Percentiles rank a stretch among this genome's conserved stretches.
Evolutionary conservation across 1,140 invertebrate genomes (phyloP).

Genomic region (Spodoptera litura): DNA sequence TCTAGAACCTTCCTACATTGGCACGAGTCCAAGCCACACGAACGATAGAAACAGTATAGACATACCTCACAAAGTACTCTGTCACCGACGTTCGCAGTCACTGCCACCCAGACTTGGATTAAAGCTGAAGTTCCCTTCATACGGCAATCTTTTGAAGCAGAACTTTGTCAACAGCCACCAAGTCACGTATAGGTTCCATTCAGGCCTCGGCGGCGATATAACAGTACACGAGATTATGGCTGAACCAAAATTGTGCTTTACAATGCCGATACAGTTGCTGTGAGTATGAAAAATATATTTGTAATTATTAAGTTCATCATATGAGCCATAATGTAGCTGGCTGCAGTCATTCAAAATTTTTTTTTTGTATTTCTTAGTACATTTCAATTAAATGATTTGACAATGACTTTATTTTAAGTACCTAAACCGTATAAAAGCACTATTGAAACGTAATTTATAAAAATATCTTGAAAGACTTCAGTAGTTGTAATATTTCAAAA

Average conservation of each 20-base stretch:
- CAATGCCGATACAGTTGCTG: constrained; percentile 95
- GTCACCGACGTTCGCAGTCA: constrained; percentile 94
- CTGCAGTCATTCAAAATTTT: too few relatives aligned
- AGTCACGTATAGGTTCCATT: constrained; percentile 96
- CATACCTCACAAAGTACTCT: constrained; percentile 84
- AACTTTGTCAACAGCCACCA: constrained; percentile 92
- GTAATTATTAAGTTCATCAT: too few relatives aligned
- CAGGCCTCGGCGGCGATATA: constrained; percentile 95
- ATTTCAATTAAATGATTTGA: too few relatives aligned
- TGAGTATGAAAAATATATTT: constrained; percentile 86
- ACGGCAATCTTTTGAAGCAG: constrained; percentile 85
- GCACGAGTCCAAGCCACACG: constrained; percentile 90
- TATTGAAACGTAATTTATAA: too few relatives aligned
- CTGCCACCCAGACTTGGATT: constrained; percentile 92
- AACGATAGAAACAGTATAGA: constrained; percentile 76
- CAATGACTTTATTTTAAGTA: too few relatives aligned
- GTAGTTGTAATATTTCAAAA: too few relatives aligned
- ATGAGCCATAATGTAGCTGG: too few relatives aligned
- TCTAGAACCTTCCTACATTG: constrained; percentile 91
- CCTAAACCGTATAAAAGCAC: too few relatives aligned
- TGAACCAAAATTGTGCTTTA: constrained; percentile 94
- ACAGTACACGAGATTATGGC: constrained; percentile 97
- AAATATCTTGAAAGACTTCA: too few relatives aligned
- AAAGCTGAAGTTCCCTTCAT: constrained; percentile 92
- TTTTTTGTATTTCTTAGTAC: too few relatives aligned